Percentiles rank a stretch among this genome's conserved stretches.
Evolutionary conservation across 2,113 vertebrate genomes (phyloP).

Genomic region (Sphyrna mokarran): DNA sequence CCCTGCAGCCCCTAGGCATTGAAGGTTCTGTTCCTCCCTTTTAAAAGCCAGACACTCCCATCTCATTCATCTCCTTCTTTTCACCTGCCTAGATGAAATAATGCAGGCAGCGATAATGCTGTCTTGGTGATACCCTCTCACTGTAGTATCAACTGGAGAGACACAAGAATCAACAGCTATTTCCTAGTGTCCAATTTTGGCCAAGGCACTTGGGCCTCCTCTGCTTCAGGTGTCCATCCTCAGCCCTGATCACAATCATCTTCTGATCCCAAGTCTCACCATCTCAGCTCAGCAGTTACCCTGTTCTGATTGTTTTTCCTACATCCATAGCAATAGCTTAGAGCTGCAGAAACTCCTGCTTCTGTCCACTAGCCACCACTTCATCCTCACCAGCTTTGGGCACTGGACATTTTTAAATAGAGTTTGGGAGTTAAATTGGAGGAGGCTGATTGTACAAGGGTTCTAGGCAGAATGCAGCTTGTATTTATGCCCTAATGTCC

Average conservation of each 20-base stretch:
- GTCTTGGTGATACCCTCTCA: no score
- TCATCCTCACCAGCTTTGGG: not conserved
- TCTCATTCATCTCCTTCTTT: no score
- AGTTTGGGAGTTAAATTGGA: not conserved
- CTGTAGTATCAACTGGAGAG: no score
- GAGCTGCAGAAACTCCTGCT: not conserved
- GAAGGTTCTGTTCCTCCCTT: no score
- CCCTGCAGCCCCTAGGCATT: no score
- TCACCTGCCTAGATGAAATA: no score
- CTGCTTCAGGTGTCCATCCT: not conserved
- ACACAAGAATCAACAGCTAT: no score
- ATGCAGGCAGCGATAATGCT: no score
- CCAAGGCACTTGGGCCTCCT: not conserved
- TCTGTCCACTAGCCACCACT: not conserved
- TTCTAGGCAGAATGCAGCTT: not conserved
- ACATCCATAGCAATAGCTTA: not conserved
- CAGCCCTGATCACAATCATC: not conserved
- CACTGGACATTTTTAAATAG: not conserved
- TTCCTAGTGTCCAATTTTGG: no score
- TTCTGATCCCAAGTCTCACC: not conserved
- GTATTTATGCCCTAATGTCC: not conserved
- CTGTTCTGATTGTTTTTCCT: not conserved
- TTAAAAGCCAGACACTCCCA: no score
- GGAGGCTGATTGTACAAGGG: not conserved
- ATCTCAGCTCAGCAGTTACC: not conserved